phyloP scores from a whole-genome alignment of 2,113 vertebrate genomes.

The Acrocephalus arundinaceus region DNA sequence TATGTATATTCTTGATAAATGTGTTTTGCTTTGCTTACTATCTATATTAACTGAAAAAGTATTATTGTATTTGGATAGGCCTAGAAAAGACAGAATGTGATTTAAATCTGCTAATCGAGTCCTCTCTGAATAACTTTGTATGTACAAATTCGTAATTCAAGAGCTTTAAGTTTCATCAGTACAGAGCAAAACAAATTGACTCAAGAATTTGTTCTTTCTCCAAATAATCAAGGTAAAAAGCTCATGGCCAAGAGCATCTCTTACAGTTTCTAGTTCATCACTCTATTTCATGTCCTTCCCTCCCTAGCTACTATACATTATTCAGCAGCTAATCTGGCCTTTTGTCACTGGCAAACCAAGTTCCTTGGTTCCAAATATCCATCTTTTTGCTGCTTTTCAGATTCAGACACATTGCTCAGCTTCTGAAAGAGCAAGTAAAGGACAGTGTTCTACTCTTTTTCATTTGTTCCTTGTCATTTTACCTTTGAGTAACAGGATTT shows the following conservation, averaged over 20 bases:
- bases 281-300: neutral
- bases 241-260: neutral
- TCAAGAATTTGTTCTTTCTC: neutral
- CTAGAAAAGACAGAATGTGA: neutral
- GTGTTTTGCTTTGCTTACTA: neutral
- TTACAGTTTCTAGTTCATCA: neutral
- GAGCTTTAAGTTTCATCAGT: neutral
- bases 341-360: neutral
- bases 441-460: neutral
- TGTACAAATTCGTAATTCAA: neutral
- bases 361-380: neutral
- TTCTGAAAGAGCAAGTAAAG: neutral
- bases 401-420: neutral
- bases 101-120: neutral
- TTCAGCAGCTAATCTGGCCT: neutral
- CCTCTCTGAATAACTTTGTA: neutral
- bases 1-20: neutral
- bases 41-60: neutral
- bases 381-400: neutral
- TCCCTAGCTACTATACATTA: neutral
- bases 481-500: neutral
- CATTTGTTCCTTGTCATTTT: neutral
- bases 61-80: neutral
- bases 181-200: neutral
- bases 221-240: neutral